Evolutionary conservation across 2,888 invertebrate genomes (phyloP), one percentile per base, ranked within the genome.

Genomic region (Morinoia aosen): DNA sequence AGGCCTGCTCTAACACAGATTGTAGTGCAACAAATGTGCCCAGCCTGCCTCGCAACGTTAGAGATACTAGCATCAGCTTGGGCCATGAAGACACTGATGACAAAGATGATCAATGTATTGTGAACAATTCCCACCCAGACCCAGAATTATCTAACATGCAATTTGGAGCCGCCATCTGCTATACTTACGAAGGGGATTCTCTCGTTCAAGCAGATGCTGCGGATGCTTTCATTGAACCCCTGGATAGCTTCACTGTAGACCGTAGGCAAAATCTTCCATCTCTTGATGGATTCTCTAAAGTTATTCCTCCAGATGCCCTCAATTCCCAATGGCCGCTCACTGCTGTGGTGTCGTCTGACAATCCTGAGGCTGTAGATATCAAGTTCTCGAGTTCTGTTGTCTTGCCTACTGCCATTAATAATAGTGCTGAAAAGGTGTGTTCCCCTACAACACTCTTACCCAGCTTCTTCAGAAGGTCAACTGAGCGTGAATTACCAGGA

Each of bases 241-340:
- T 93, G 48, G 93, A 93, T 14, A 57, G 57, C 93, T 93, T 93
- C 93, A 57, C 25, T n/a, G 12, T 25, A 12, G 33, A 48, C n/a
- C 11, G 33, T 57, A 39, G 10, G n/a, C 57, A n/a, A 33, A 56
- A 57, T 19, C 48, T 40, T 12, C 7, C 57, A 48, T 57, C 93
- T 33, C 93, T 93, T 12, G 93, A 93, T 57, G 56, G 25, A 8
- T 93, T 93, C 93, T 93, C 93, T 57, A 93, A 48, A 57, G 93
- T 93, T 48, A 90, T 90, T 48, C 90, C 90, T 39, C 12, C 39
- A 39, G 48, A 14, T 90, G 39, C 76, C 76, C 76, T 76, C 33
- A 76, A 76, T 76, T 10, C 76, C 25, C 25, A 16, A 16, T 76
- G 76, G 76, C 76, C 76, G 1, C 76, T 25, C 33, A 33, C 76